Base-by-base conservation (phyloP, 2,888 invertebrate species). In the Sphaeridia pumilis region DNA sequence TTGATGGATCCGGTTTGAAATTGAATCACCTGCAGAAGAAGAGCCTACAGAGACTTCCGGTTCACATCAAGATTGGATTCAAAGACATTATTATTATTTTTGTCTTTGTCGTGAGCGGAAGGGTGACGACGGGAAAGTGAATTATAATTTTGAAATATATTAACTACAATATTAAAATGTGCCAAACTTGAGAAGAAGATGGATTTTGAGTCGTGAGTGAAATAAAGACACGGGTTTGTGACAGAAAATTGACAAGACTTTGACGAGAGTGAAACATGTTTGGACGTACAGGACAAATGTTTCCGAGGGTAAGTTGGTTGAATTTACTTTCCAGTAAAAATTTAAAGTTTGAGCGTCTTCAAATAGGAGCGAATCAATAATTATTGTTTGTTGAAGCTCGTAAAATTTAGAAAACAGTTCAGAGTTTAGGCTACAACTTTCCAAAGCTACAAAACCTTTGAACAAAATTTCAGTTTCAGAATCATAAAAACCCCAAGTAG, bases 211-310 rank as follows among this genome's bases (percentile, higher is more conserved):
- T 31, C 31, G 31, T 31, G 31, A 14, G 10, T 31, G 31, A 10
- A 31, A 31, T 14, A 31, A 12, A 22, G 26, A 12, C 41, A 41
- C 20, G n/a, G 41, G n/a, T 7, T 17, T 41, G 17, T 10, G 7
- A 41, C 17, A 20, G 20, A 20, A 41, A 7, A 10, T 41, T 41
- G 7, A 12, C 41, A 41, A 41, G 7, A 12, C 10, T 41, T 41
- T 20, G 12, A 21, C 22, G 22, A 24, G 20, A 14, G 20, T 47
- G 31, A 36, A 31, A 17, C 21, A 62, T 64, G 64, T 64, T 64
- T 54, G 64, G 64, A 59, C 52, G 64, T 31, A 60, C 59, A 47
- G 64, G 64, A 52, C 62, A 63, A 59, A 64, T 64, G 64, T 64
- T 64, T 63, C 64, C 64, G 47, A 59, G 64, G 59, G 64, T 64